Evolutionary conservation across 2,888 invertebrate species (phyloP), one percentile per base, ranked within the genome.

Genomic region (Nyleta sp.): DNA sequence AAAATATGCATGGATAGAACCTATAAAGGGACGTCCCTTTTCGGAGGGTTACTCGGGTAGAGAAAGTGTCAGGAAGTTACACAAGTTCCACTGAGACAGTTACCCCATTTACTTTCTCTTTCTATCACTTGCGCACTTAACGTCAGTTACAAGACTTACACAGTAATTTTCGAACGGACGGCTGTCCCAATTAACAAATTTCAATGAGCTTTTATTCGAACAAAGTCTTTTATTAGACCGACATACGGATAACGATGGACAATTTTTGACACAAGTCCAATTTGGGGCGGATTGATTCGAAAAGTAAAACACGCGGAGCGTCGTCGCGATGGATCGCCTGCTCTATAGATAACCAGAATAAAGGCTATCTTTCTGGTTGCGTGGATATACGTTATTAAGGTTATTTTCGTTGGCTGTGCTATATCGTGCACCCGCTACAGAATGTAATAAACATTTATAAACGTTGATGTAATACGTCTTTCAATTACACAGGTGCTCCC

Each of bases 321-420:
- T 8, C 24, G 35, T 22, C 13, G 33, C 31, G 44, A 55, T 67
- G 15, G 55, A 46, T 40, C 40, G 28, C 24, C 22, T n/a, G 53
- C 46, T 38, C 35, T 72, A 64, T 35, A 55, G 57, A 60, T 33
- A 60, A 42, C 22, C 6, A 18, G 42, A 59, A 60, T 60, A 70
- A 60, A 50, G 22, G 33, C 64, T 28, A 13, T 38, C 24, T 73
- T 73, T 55, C 40, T 22, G 48, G 40, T 72, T 11, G 64, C 65
- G 57, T 40, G 65, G 18, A 40, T 44, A 57, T 53, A 52, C 22
- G 65, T 67, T 74, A 60, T 74, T 59, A 65, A 50, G 46, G 52
- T 46, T 73, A 73, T 65, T 74, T 74, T 46, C n/a, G 65, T 59
- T 40, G 31, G 20, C 65, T 50, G 33, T 22, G n/a, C 8, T 31